Conservation (phyloP, 2,113 vertebrate species). For the Laticauda colubrina region DNA sequence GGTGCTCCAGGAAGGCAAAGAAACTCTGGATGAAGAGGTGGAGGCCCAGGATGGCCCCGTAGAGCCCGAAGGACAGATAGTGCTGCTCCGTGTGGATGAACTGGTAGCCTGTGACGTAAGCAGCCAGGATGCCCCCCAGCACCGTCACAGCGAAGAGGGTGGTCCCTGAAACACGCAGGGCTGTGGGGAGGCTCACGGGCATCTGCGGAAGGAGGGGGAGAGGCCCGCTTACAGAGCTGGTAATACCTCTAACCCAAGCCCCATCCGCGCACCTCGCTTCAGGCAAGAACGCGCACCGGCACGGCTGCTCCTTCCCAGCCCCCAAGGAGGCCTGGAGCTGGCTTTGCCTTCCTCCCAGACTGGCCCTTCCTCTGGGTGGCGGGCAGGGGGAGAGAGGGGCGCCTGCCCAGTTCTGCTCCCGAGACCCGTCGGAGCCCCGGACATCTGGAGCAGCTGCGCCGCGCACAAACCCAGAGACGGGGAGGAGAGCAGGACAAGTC, state of each 20-base stretch:
- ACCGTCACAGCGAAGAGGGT: slow-evolving; percentile 92
- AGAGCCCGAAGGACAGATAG: slow-evolving; percentile 96
- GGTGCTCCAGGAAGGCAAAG: slow-evolving; percentile 95
- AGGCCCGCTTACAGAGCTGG: not conserved
- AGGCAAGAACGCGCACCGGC: not conserved
- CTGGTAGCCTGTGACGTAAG: slow-evolving; percentile 96
- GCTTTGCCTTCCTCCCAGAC: not conserved
- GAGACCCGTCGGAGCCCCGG: not conserved
- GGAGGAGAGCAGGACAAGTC: not conserved
- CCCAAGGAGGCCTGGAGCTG: not conserved
- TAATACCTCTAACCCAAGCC: not conserved
- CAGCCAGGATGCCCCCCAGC: slow-evolving; percentile 90
- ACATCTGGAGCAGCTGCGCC: not conserved
- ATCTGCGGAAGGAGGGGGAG: slow-evolving; percentile 69
- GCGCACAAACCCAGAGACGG: not conserved
- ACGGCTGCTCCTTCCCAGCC: not conserved
- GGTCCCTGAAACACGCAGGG: slow-evolving; percentile 86
- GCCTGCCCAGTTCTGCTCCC: not conserved
- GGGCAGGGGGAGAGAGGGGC: not conserved
- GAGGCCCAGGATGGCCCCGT: slow-evolving; percentile 92
- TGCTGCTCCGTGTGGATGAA: slow-evolving; percentile 98
- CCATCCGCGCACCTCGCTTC: not conserved
- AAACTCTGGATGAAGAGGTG: slow-evolving; percentile 95
- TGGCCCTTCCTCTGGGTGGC: not conserved
- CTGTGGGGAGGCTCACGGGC: slow-evolving; percentile 87